A percentile compares a stretch with the other conserved stretches of the same genome.
These are phyloP conservation scores for Tragelaphus strepsiceros DNA, from an alignment of 2,113 vertebrate species.

Conservation along the genomic window DNA sequence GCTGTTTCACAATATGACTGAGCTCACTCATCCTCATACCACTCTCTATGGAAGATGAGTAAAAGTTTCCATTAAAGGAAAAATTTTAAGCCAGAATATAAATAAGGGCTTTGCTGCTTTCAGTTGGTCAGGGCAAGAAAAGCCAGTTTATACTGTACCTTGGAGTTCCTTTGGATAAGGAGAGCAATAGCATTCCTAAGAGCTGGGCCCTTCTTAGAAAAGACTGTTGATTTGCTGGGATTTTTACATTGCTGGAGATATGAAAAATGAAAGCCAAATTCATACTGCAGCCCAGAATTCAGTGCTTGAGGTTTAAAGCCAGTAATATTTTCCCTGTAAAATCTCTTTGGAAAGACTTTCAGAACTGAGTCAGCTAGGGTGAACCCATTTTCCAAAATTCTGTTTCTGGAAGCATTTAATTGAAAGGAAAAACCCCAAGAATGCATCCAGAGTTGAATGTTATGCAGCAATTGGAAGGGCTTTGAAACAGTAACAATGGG, in stretches of 20 bases:
- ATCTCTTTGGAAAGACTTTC: constrained; percentile 61
- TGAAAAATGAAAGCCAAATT: constrained; percentile 48
- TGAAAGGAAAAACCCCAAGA: constrained; percentile 73
- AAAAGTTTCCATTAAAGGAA: constrained; percentile 60
- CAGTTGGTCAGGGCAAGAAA: background rate
- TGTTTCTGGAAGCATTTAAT: constrained; percentile 77
- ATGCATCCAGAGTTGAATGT: constrained; percentile 63
- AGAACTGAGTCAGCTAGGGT: constrained; percentile 71
- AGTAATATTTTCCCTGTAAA: constrained; percentile 63
- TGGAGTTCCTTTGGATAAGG: constrained; percentile 32
- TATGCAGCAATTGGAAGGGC: background rate
- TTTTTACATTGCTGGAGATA: constrained; percentile 18
- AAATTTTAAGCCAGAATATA: constrained; percentile 14
- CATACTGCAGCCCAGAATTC: constrained; percentile 32
- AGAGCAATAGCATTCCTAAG: constrained; percentile 12
- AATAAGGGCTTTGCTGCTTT: constrained; percentile 32
- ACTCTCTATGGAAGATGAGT: constrained; percentile 7
- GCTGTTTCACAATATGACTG: constrained; percentile 29
- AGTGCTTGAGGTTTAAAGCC: constrained; percentile 17
- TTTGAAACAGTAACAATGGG: constrained; percentile 56
- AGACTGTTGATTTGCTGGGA: background rate
- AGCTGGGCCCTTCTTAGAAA: background rate
- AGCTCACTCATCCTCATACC: background rate
- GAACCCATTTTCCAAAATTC: constrained; percentile 67
- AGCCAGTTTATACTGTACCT: constrained; percentile 16